A percentile compares a stretch with the other conserved stretches of the same genome.
phyloP scores from a whole-genome alignment of 2,113 vertebrate genomes.

The Otocyon megalotis region DNA sequence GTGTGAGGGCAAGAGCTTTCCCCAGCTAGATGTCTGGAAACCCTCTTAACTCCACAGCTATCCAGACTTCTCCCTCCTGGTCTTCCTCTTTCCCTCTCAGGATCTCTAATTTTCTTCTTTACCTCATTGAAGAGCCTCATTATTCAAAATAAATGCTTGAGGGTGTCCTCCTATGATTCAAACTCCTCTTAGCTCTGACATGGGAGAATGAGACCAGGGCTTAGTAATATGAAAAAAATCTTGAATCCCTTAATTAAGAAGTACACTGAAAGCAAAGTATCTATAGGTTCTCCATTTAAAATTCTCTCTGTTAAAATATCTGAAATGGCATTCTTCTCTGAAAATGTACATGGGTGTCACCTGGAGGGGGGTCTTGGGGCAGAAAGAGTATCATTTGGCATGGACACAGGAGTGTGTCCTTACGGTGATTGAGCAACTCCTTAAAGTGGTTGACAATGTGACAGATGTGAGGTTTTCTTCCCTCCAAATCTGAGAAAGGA shows the following conservation, averaged over 20 bases:
- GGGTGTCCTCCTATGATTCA: not conserved
- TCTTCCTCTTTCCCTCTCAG: not conserved
- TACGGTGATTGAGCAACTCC: not conserved
- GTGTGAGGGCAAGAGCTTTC: not conserved
- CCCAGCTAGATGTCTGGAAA: not conserved
- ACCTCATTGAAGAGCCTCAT: not conserved
- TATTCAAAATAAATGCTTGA: conserved; percentile 11
- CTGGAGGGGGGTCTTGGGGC: not conserved
- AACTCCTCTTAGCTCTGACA: not conserved
- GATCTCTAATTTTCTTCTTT: not conserved
- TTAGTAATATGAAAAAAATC: not conserved
- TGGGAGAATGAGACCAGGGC: not conserved
- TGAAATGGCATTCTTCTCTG: not conserved
- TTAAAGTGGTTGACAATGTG: not conserved
- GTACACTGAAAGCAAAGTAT: not conserved
- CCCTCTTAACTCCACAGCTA: not conserved
- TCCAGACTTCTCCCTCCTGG: not conserved
- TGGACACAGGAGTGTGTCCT: not conserved
- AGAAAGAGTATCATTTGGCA: not conserved
- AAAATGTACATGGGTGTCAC: not conserved
- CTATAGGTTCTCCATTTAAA: not conserved
- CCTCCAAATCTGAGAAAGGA: not conserved
- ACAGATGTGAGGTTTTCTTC: not conserved
- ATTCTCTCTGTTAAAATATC: not conserved
- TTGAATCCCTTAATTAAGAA: not conserved